Evolutionary conservation across 2,888 invertebrate genomes (phyloP).

Genomic region (Dryomyza anilis): DNA sequence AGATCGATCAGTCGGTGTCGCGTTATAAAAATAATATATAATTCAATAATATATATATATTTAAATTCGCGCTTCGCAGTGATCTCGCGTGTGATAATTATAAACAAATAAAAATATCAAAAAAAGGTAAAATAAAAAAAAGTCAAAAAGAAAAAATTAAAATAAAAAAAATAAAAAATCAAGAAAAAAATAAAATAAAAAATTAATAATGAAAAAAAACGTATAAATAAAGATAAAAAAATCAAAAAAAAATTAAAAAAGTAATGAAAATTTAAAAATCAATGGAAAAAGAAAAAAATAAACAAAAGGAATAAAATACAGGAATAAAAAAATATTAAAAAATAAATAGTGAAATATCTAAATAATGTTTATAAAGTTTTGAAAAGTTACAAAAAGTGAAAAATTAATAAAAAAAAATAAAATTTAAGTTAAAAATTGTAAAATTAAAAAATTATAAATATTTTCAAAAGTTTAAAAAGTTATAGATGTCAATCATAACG

Average conservation of each 20-base stretch:
- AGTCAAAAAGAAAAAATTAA: slow-evolving; percentile 1
- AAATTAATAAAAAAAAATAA: background rate
- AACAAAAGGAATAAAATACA: background rate
- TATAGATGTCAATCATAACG: too few relatives aligned
- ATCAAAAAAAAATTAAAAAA: background rate
- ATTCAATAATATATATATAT: too few relatives aligned
- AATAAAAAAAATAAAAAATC: background rate
- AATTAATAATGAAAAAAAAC: background rate
- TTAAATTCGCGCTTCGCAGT: background rate
- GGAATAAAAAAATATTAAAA: slow-evolving; percentile 9
- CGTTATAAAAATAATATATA: too few relatives aligned
- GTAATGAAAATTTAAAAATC: background rate
- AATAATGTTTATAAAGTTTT: too few relatives aligned
- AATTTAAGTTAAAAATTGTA: background rate
- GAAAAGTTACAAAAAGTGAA: background rate
- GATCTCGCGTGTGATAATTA: background rate
- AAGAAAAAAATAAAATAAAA: background rate
- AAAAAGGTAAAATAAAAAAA: background rate
- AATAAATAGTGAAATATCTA: background rate
- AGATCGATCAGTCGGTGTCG: too few relatives aligned
- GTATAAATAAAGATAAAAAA: background rate
- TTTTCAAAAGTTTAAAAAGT: background rate
- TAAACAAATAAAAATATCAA: too few relatives aligned
- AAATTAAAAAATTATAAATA: background rate
- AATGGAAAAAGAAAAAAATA: background rate